phyloP scores from a whole-genome alignment of 2,113 vertebrate genomes.

The Catagonus wagneri region DNA sequence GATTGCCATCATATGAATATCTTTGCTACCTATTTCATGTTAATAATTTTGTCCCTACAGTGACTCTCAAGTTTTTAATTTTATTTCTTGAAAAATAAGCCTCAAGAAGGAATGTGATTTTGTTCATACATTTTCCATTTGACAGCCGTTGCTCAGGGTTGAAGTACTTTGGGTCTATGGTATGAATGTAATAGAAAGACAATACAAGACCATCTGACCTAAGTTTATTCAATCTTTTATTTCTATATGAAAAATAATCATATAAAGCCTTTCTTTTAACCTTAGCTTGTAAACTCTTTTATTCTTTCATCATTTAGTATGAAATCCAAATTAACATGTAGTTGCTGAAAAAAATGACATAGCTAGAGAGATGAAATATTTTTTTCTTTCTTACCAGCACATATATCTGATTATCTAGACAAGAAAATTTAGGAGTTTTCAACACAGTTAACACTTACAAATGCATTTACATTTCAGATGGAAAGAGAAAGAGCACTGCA shows the following conservation, averaged over 20 bases:
- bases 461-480: neutral
- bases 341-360: neutral
- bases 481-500: neutral
- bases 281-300: neutral
- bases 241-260: conserved; percentile 7
- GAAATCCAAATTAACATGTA: neutral
- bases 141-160: neutral
- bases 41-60: neutral
- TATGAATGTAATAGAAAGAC: neutral
- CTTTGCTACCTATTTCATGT: rapidly evolving
- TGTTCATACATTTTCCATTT: neutral
- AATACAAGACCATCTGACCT: neutral
- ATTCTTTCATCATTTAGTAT: neutral
- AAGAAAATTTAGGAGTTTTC: neutral
- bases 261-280: neutral
- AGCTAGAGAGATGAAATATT: neutral
- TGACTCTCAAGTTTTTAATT: neutral
- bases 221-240: neutral
- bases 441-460: neutral
- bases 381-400: neutral
- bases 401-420: neutral
- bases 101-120: conserved; percentile 6
- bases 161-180: neutral
- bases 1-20: neutral
- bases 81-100: conserved; percentile 4